phyloP scores from a whole-genome alignment of 2,113 vertebrate genomes.

The Rhodinocichla rosea region DNA sequence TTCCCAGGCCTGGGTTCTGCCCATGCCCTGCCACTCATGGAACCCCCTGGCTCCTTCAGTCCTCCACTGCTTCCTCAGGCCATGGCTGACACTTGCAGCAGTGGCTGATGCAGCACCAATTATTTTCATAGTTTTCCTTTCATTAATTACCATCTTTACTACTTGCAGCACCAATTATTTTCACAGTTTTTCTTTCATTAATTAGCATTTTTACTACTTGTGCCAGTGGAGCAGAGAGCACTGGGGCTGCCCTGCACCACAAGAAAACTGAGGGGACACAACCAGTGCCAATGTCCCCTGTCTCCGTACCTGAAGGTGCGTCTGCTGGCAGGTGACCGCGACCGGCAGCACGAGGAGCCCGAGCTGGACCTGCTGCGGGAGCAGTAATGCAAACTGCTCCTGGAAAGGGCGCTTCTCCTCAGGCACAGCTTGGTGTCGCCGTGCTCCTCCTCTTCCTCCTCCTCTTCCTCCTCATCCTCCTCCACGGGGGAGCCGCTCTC shows the following conservation, averaged over 20 bases:
- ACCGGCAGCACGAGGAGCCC: conserved; percentile 75
- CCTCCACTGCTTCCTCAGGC: not conserved
- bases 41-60: not conserved
- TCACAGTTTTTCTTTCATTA: not conserved
- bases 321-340: conserved; percentile 82
- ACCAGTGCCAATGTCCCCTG: rapidly evolving
- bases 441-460: conserved; percentile 60
- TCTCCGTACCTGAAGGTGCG: conserved; percentile 82
- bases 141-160: not conserved
- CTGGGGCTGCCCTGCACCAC: rapidly evolving
- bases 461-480: conserved; percentile 61
- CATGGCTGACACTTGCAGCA: not conserved
- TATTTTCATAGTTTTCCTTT: not conserved
- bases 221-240: not conserved
- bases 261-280: not conserved
- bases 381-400: conserved; percentile 63
- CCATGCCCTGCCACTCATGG: not conserved
- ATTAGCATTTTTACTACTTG: not conserved
- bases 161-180: not conserved
- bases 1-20: not conserved
- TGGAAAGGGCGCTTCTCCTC: conserved; percentile 70
- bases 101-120: not conserved
- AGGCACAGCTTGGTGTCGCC: conserved; percentile 67
- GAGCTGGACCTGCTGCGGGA: conserved; percentile 74
- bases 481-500: conserved; percentile 68